Base-by-base conservation (phyloP, 2,113 vertebrate species). In the Cariama cristata region DNA sequence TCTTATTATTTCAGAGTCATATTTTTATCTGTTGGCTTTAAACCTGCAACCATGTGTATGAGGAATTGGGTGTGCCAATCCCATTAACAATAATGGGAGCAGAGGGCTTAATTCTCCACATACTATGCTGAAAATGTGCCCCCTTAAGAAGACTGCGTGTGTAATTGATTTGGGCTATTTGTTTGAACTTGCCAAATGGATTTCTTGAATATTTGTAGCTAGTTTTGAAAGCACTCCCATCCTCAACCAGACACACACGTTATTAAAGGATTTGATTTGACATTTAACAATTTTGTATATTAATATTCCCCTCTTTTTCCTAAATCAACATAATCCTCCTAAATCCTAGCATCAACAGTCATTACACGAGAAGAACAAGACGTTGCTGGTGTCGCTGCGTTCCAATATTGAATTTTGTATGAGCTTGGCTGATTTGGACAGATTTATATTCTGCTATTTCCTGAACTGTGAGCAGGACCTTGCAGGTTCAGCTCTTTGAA, bases 231-330 rank as follows among this genome's bases (percentile, higher is more conserved):
- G 97, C 96, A 81, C 95, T 97, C 97, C 93, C 96, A 92, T 97
- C 87, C 95, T 97, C 95, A 53, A 90, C 97, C 98, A 98, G 98
- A 98, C 97, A 97, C 93, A 95, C 89, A 96, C 72, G 33, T 98
- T 98, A 98, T 98, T 98, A 98, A 97, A 94, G 97, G 98, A 98
- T 98, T 98, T 97, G 77, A 96, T 97, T 98, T 98, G 98, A 98
- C 97, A 97, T 97, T 98, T 97, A 98, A 98, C 98, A 98, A 98
- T 98, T 98, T 97, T 98, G 95, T 98, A 95, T 97, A 98, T 98
- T 98, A 98, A 98, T 98, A 98, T 98, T 97, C 93, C 86, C 91
- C 77, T 97, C 96, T 98, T 97, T 97, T 97, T 93, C 96, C 97
- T 98, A 98, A 98, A 98, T 98, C 45, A 8, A 95, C 95, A 87